Conservation (phyloP, 2,888 invertebrate genomes). For the Dichetophora obliterata region DNA sequence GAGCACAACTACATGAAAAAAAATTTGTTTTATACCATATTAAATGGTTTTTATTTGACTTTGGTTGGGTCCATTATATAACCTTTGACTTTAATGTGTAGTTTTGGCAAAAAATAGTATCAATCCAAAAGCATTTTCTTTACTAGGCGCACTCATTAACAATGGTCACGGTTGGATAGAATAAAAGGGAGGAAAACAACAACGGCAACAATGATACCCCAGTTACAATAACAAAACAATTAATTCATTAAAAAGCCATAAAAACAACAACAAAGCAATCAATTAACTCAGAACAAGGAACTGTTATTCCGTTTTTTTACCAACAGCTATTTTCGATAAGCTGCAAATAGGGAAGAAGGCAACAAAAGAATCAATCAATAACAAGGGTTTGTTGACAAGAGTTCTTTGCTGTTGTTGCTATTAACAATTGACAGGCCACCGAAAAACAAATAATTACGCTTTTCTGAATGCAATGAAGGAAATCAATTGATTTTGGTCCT, state of each 20-base stretch:
- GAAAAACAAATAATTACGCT: conserved; percentile 14
- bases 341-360: conserved; percentile 6
- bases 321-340: neutral
- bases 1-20: too few species aligned
- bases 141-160: neutral
- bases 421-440: conserved; percentile 14
- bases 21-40: too few species aligned
- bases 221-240: conserved; percentile 25
- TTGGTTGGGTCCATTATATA: too few species aligned
- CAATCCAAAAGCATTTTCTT: too few species aligned
- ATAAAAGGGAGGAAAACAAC: neutral
- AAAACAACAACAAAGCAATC: conserved; percentile 25
- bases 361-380: conserved; percentile 16
- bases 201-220: neutral
- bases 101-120: too few species aligned
- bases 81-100: too few species aligned
- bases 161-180: neutral
- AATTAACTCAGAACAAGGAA: conserved; percentile 21
- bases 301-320: neutral
- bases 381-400: neutral
- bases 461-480: conserved; percentile 19
- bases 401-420: neutral
- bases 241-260: conserved; percentile 33
- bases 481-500: conserved; percentile 20
- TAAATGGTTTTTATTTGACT: too few species aligned